Evolutionary conservation across 2,113 vertebrate genomes (phyloP), one percentile per base, ranked within the genome.

Genomic region (Uria lomvia): DNA sequence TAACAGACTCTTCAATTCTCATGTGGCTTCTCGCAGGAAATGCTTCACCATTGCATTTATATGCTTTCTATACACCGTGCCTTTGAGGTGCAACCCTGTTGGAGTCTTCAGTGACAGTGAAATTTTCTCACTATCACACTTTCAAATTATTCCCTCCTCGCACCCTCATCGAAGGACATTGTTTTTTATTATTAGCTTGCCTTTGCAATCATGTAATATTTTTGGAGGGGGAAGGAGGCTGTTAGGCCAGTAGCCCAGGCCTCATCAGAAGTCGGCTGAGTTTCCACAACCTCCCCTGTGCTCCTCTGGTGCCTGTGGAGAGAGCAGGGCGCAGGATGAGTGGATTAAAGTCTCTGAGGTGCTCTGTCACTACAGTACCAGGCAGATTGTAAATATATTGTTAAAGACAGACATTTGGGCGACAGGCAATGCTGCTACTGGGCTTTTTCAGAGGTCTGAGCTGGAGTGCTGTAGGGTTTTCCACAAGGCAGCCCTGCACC

Each of bases 251-350:
- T n/a, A 49, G 21, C 23, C 49, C 32, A 40, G 66, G 29, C 49
- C 50, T 63, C 15, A 2, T 38, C 49, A 67, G 40, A 26, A 59
- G 45, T 29, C 1, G 1, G 9, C 36, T 0, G 2, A 45, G 26
- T 73, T 95, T 72, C 38, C 43, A 36, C 23, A 65, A 71, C 32
- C 68, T 60, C 59, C 62, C 23, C 47, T 23, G 15, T 1, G 1
- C 17, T 62, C 21, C 47, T 47, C 19, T 2, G 5, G 58, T 65
- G 23, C 52, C 29, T 29, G 9, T 70, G 76, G 58, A 49, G 47
- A n/a, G 58, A 63, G 22, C 0, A 0, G 29, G 50, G 12, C 1
- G 5, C 11, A 4, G 67, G 55, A 38, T 1, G 3, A 22, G n/a
- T 19, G 22, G 2, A 9, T 34, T n/a, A 40, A 40, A 53, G 36